Percentiles rank a stretch among this genome's conserved stretches.
Conservation (phyloP, 1,140 invertebrate species). For the Drosophila oshimai region DNA sequence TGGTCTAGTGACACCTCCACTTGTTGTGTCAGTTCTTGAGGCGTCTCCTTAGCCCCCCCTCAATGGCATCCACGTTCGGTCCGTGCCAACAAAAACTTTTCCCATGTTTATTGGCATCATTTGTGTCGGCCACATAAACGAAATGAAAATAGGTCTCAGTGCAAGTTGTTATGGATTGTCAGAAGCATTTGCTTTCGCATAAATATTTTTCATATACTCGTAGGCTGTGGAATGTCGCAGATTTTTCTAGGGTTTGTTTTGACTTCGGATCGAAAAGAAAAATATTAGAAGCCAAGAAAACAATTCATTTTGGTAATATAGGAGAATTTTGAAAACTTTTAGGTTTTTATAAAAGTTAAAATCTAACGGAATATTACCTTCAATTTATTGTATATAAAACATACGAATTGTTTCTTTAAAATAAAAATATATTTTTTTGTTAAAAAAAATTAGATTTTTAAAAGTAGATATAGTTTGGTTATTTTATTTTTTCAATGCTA, state of each 20-base stretch:
- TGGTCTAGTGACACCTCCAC: conserved; percentile 50
- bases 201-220: conserved; percentile 15
- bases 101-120: conserved; percentile 69
- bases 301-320: too few species aligned
- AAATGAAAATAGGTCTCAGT: conserved; percentile 18
- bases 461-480: too few species aligned
- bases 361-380: too few species aligned
- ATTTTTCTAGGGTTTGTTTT: neutral
- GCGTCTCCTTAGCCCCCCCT: neutral
- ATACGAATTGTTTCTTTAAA: too few species aligned
- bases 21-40: conserved; percentile 49
- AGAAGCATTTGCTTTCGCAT: conserved; percentile 8
- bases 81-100: conserved; percentile 23
- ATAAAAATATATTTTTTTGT: too few species aligned
- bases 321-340: too few species aligned
- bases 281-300: neutral
- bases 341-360: too few species aligned
- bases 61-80: neutral
- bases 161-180: conserved; percentile 22
- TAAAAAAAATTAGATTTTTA: too few species aligned
- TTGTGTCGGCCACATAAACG: conserved; percentile 50
- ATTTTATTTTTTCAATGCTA: too few species aligned
- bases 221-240: conserved; percentile 8
- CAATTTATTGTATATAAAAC: too few species aligned
- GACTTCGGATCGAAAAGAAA: neutral